phyloP scores from a whole-genome alignment of 2,113 vertebrate genomes.

The Polypterus bichir region DNA sequence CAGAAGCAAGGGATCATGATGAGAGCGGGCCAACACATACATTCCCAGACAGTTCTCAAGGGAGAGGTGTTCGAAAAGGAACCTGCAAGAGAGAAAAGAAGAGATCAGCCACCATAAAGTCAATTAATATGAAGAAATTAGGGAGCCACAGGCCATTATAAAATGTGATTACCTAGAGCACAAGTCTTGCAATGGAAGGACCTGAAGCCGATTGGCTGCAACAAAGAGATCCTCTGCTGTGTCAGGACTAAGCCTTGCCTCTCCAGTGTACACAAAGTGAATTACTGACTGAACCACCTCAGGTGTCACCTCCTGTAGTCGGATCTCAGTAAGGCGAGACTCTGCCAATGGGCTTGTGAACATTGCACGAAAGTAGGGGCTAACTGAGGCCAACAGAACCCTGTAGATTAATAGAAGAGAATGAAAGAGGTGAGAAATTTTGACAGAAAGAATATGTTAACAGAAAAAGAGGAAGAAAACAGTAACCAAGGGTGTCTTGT shows the following conservation, averaged over 20 bases:
- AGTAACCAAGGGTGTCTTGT: not conserved
- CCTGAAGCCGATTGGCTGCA: conserved; percentile 60
- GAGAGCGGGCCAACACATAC: conserved; percentile 62
- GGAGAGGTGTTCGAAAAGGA: conserved; percentile 58
- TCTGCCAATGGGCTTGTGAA: conserved; percentile 66
- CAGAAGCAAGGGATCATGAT: conserved; percentile 60
- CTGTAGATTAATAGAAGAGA: conserved; percentile 23
- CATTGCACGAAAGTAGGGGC: conserved; percentile 65
- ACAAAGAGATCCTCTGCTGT: conserved; percentile 64
- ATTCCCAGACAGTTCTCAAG: conserved; percentile 63
- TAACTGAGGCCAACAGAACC: conserved; percentile 59
- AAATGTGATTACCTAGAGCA: conserved; percentile 49
- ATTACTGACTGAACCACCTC: conserved; percentile 59
- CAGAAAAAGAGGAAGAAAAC: not conserved
- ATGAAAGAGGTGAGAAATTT: not conserved
- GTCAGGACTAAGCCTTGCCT: conserved; percentile 51
- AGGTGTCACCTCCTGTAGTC: conserved; percentile 56
- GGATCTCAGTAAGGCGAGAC: conserved; percentile 59
- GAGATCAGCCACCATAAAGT: not conserved
- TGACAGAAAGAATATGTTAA: not conserved
- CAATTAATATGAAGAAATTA: no score
- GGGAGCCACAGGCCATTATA: not conserved
- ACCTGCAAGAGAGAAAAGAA: conserved; percentile 32
- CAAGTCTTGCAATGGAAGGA: conserved; percentile 59
- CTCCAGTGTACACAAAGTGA: conserved; percentile 60